Conservation (phyloP, 2,113 vertebrate genomes). For the Syngnathoides biaculeatus region DNA sequence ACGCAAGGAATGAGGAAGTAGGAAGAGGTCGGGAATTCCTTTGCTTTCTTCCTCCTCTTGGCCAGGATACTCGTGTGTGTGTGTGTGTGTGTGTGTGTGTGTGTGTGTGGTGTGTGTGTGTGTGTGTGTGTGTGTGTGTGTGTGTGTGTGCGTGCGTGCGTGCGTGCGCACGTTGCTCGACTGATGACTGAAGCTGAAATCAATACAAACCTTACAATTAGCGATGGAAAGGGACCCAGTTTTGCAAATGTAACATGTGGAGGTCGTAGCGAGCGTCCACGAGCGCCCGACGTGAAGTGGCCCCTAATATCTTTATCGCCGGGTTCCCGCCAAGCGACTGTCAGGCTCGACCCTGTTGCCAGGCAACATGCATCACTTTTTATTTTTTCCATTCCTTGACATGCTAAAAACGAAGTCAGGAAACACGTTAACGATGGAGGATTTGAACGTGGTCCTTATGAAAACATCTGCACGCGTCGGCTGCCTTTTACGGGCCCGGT, state of each 20-base stretch:
- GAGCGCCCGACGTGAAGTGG: constrained; percentile 61
- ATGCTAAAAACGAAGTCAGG: constrained; percentile 16
- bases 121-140: constrained; percentile 22
- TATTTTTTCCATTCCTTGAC: constrained; percentile 23
- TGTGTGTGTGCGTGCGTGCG: constrained; percentile 37
- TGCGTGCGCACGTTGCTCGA: too few relatives aligned
- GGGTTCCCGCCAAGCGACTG: constrained; percentile 55
- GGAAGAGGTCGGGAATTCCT: background rate
- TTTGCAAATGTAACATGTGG: constrained; percentile 6
- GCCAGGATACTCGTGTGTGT: constrained; percentile 43
- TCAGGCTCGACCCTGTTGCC: constrained; percentile 68
- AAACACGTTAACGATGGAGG: background rate
- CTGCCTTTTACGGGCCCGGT: constrained; percentile 4
- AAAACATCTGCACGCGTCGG: background rate
- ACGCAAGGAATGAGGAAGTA: constrained; percentile 20
- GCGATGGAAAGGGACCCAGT: constrained; percentile 25
- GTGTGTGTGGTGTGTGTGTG: constrained; percentile 36
- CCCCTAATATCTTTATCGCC: constrained; percentile 76
- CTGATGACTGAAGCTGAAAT: constrained; percentile 27
- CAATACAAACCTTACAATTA: constrained; percentile 38
- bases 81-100: constrained; percentile 29
- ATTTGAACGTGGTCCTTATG: background rate
- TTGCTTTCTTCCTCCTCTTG: constrained; percentile 5
- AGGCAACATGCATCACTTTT: constrained; percentile 46
- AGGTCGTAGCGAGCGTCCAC: constrained; percentile 52